Evolutionary conservation across 2,888 invertebrate species (phyloP), one percentile per base, ranked within the genome.

Genomic region (Drosophila mimetica): DNA sequence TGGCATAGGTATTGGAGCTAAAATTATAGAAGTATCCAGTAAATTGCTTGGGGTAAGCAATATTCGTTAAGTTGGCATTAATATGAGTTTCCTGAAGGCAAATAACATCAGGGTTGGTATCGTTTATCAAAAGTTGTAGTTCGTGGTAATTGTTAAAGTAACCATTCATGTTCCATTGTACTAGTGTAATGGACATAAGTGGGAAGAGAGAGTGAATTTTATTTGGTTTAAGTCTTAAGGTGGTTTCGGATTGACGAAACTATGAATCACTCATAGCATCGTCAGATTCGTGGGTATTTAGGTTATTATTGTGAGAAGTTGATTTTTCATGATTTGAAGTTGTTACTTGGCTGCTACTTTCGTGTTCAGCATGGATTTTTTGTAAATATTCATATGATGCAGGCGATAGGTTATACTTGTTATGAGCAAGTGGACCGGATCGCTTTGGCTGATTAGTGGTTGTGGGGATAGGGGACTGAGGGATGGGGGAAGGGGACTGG

Each of bases 301-400:
- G n/a, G 7, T 34, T 30, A 30, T 4, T 30, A 30, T 30, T 30
- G 30, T 30, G 30, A 0, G 30, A 3, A 30, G 30, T 30, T 18
- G 18, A n/a, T 28, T 37, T 41, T 5, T 52, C 41, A 9, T 39
- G 28, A 50, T 50, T 16, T 9, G 22, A 22, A 22, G 36, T 3
- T 50, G 20, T 36, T 50, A 14, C 32, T 50, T 4, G n/a, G 32
- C 48, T 36, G 48, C 16, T 36, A n/a, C 20, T n/a, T 50, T 34
- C 36, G 20, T 50, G n/a, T 22, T 50, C 14, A 34, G 34, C n/a
- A 8, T 48, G 48, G 18, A 36, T 36, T 48, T 48, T 13, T 48
- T 48, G 48, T 48, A 34, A 48, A 7, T 34, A 14, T 32, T 34
- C 20, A 20, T n/a, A 9, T n/a, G n/a, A 34, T 22, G 20, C n/a